Conservation (phyloP, 92 coral and sea anemone species). For the Anthopleura xanthogrammica region DNA sequence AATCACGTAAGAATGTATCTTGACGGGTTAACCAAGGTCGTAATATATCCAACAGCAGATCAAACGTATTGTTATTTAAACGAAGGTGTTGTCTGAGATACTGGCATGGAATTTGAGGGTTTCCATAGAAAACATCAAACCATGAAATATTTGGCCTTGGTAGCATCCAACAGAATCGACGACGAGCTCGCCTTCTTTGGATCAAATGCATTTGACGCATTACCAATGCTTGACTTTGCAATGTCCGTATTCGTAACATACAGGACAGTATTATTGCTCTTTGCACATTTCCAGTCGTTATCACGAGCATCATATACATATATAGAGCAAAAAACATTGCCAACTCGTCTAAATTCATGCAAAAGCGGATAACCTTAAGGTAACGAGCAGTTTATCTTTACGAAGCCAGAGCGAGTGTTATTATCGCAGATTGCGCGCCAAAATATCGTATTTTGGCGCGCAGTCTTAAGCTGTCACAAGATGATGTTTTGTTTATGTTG, state of each 20-base stretch:
- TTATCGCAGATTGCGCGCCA: neutral
- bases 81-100: conserved; percentile 24
- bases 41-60: neutral
- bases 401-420: too few relatives aligned
- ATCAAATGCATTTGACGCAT: neutral
- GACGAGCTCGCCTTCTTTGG: neutral
- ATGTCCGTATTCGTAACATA: neutral
- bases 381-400: neutral
- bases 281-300: neutral
- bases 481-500: too few relatives aligned
- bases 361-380: neutral
- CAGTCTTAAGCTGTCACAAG: neutral
- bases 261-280: conserved; percentile 13
- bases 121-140: conserved; percentile 46
- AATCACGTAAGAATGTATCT: conserved; percentile 19
- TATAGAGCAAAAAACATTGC: neutral
- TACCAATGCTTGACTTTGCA: conserved; percentile 11
- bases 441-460: neutral
- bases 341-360: neutral
- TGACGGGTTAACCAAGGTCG: conserved; percentile 13
- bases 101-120: conserved; percentile 34
- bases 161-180: neutral
- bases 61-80: conserved; percentile 17
- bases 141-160: conserved; percentile 26
- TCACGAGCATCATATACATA: neutral